Conservation (phyloP, 2,888 invertebrate genomes). For the Troilus luridus region DNA sequence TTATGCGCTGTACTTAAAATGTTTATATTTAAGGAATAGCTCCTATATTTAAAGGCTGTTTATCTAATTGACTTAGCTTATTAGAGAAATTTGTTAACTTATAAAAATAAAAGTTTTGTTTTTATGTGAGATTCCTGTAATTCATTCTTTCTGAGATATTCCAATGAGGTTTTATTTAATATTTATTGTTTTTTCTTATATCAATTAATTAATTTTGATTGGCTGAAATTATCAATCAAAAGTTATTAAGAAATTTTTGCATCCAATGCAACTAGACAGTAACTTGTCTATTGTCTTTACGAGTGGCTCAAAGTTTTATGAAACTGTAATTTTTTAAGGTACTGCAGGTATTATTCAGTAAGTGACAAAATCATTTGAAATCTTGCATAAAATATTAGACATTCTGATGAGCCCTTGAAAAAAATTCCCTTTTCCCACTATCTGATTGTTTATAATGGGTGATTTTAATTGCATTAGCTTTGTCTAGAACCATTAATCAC, state of each 20-base stretch:
- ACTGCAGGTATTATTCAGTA: no score
- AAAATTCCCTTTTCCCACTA: no score
- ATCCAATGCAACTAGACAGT: not conserved
- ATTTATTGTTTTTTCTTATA: not conserved
- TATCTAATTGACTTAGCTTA: conserved; percentile 35
- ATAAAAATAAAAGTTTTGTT: conserved; percentile 23
- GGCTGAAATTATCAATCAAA: not conserved
- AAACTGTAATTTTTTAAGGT: no score
- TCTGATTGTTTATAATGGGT: no score
- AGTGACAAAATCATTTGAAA: no score
- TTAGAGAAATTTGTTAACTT: conserved; percentile 8
- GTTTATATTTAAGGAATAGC: conserved; percentile 22
- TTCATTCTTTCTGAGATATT: not conserved
- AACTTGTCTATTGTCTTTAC: no score
- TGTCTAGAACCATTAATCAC: no score
- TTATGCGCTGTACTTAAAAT: conserved; percentile 42
- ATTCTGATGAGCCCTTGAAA: no score
- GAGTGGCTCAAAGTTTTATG: no score
- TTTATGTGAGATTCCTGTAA: not conserved
- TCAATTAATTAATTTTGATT: not conserved
- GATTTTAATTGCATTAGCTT: no score
- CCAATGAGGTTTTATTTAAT: not conserved
- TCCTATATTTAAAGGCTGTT: conserved; percentile 33
- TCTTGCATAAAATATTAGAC: no score
- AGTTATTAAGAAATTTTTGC: not conserved